Percentiles rank a stretch among this genome's conserved stretches.
Evolutionary conservation across 2,113 vertebrate species (phyloP).

Genomic region (Capra hircus): DNA sequence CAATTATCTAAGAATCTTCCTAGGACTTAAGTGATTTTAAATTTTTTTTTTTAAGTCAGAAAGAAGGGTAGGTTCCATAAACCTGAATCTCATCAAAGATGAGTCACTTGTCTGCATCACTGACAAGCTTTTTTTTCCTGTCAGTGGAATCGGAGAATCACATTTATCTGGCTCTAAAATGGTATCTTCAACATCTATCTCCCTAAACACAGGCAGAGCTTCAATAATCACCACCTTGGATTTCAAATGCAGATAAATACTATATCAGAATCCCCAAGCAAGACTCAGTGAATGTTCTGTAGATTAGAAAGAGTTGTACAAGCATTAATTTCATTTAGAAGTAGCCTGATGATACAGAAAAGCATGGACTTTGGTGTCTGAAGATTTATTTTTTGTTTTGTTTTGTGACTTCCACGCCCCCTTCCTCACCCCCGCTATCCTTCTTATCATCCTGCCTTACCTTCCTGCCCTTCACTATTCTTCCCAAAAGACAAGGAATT

Average conservation of each 20-base stretch:
- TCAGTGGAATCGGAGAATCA: not conserved
- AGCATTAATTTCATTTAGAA: not conserved
- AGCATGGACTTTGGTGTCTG: not conserved
- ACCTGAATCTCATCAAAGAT: not conserved
- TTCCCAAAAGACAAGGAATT: not conserved
- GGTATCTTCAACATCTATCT: not conserved
- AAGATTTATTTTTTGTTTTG: not conserved
- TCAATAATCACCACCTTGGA: not conserved
- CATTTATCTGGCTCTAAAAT: not conserved
- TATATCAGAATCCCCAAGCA: not conserved
- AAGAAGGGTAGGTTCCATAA: not conserved
- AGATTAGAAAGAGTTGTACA: not conserved
- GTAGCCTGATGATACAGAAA: not conserved
- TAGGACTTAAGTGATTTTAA: constrained; percentile 36
- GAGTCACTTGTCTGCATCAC: not conserved
- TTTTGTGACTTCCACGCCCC: rapidly evolving
- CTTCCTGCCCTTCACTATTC: not conserved
- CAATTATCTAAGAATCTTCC: constrained; percentile 53
- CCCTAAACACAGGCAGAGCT: not conserved
- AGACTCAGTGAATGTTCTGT: not conserved
- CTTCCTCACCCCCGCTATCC: no score
- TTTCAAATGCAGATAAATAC: not conserved
- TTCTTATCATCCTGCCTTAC: not conserved
- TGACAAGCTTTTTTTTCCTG: not conserved
- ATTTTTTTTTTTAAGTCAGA: not conserved